Base-by-base conservation (phyloP, 2,888 invertebrate species). In the Drosophila ochracea region DNA sequence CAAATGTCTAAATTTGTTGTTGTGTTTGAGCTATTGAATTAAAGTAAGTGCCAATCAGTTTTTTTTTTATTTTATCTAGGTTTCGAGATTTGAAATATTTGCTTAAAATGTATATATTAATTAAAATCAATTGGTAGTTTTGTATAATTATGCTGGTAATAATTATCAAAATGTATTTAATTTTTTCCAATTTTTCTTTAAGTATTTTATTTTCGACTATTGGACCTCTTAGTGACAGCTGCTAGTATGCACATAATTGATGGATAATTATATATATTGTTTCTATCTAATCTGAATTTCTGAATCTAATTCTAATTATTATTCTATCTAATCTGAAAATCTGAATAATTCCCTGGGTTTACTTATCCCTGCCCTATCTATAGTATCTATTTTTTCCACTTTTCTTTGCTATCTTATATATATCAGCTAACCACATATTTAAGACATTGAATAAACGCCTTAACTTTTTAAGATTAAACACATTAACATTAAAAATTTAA, bases 381-480 rank as follows among this genome's bases (percentile, higher is more conserved):
- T 4, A n/a, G 9, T 1, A 41, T n/a, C 0, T n/a, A 1, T n/a
- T n/a, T 41, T 41, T n/a, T n/a, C 11, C 11, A 13, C 3, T 3
- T 13, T 21, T 21, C 21, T 6, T 6, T 13, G 1, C 3, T 13
- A 21, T 43, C 21, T 21, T 13, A 21, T 21, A n/a, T 5, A 43
- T 3, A n/a, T n/a, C 11, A n/a, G 5, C n/a, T n/a, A n/a, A n/a
- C 2, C 10, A 4, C 0, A 11, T 5, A 41, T 41, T n/a, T n/a
- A 41, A 11, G 10, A 0, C n/a, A 11, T n/a, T 43, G 0, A 43
- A 11, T 21, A 43, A 21, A 21, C 21, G 11, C 43, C 6, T 43
- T 43, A 43, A 13, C 11, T 43, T 43, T 3, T 11, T 19, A 39
- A 39, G n/a, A n/a, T n/a, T 1, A n/a, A 21, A 21, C 19, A 19